Conservation (phyloP, 1,140 invertebrate genomes). For the Solenopsis invicta region DNA sequence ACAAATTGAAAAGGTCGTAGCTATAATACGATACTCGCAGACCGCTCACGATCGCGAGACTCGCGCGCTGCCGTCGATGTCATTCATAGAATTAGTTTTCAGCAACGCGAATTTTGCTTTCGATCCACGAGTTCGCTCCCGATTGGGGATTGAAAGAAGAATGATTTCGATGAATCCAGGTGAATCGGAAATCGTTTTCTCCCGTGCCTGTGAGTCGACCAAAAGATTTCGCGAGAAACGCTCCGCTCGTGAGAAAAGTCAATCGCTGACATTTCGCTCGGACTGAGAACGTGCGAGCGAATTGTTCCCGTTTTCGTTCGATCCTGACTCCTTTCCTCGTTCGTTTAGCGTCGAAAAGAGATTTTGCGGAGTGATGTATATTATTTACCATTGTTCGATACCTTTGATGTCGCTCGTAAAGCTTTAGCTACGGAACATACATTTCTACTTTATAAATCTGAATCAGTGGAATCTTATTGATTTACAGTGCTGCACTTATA, state of each 20-base stretch:
- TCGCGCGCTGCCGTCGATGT: slow-evolving; percentile 14
- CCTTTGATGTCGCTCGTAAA: too few relatives aligned
- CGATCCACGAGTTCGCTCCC: slow-evolving; percentile 45
- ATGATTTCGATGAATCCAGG: slow-evolving; percentile 22
- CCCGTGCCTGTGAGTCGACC: slow-evolving; percentile 69
- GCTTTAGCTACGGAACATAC: too few relatives aligned
- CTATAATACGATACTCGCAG: slow-evolving; percentile 63
- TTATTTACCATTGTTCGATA: too few relatives aligned
- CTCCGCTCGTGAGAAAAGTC: slow-evolving; percentile 69
- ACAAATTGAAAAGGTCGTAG: slow-evolving; percentile 76
- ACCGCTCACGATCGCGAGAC: slow-evolving; percentile 38
- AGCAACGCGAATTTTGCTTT: slow-evolving; percentile 52
- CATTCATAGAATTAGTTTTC: not conserved
- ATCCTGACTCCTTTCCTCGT: slow-evolving; percentile 25
- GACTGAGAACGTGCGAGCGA: slow-evolving; percentile 15
- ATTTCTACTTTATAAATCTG: too few relatives aligned
- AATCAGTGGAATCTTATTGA: too few relatives aligned
- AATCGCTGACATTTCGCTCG: slow-evolving; percentile 81
- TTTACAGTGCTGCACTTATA: too few relatives aligned
- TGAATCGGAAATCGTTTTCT: slow-evolving; percentile 53
- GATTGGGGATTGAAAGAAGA: slow-evolving; percentile 35
- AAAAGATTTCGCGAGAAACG: slow-evolving; percentile 34
- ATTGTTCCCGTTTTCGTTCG: not conserved
- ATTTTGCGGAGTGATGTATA: not conserved
- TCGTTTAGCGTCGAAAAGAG: not conserved